Evolutionary conservation across 2,797 vertebrate genomes (phyloP).

Genomic region (Amblyraja radiata): DNA sequence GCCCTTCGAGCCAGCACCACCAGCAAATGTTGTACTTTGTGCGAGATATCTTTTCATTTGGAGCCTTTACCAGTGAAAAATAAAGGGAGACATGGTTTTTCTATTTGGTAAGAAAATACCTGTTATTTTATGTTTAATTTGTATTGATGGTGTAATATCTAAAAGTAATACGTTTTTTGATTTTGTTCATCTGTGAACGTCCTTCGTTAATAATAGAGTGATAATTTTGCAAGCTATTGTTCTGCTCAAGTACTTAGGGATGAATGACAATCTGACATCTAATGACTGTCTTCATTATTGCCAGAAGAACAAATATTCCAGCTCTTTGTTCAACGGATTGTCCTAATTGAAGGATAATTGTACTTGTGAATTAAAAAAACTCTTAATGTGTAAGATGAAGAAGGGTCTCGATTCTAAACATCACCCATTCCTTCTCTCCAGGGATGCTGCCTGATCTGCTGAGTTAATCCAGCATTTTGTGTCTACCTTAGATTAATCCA

Average conservation of each 20-base stretch:
- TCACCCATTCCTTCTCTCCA: no score
- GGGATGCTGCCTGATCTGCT: no score
- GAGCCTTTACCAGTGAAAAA: not conserved
- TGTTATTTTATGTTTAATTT: not conserved
- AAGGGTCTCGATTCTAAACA: no score
- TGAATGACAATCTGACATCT: not conserved
- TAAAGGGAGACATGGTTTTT: not conserved
- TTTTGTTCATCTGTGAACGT: not conserved
- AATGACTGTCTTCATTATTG: not conserved
- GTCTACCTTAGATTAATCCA: no score
- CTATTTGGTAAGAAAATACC: not conserved
- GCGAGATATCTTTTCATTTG: not conserved
- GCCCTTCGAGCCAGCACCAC: no score
- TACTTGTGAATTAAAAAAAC: not conserved
- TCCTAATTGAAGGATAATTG: not conserved
- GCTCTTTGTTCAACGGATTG: not conserved
- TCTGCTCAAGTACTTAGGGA: not conserved
- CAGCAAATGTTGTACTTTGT: not conserved
- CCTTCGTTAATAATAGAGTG: not conserved
- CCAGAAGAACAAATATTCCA: not conserved
- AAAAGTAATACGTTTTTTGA: not conserved
- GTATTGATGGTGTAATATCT: not conserved
- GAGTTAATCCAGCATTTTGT: no score
- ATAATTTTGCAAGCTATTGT: not conserved
- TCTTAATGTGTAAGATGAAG: not conserved